phyloP scores from a whole-genome alignment of 1,140 invertebrate species.

The Stegodyphus mimosarum region DNA sequence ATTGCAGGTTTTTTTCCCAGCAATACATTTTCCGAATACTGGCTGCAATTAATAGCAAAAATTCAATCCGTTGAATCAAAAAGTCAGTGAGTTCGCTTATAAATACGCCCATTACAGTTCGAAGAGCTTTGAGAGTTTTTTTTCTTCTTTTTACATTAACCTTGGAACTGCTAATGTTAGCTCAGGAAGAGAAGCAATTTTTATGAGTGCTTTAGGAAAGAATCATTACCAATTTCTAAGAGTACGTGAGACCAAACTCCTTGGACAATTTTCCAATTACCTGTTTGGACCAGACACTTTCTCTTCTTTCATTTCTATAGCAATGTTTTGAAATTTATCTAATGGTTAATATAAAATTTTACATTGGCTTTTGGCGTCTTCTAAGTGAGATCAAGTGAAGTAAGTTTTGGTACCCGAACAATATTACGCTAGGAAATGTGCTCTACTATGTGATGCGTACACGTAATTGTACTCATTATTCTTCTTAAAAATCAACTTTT shows the following conservation, averaged over 20 bases:
- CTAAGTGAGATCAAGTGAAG: background rate
- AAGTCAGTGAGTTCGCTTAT: slow-evolving; percentile 21
- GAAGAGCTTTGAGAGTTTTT: background rate
- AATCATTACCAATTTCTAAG: slow-evolving; percentile 7
- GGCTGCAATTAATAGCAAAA: slow-evolving; percentile 20
- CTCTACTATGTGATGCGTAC: no score
- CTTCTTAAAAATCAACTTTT: no score
- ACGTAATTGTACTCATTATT: no score
- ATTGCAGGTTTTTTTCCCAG: slow-evolving; percentile 10
- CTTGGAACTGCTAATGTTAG: slow-evolving; percentile 16
- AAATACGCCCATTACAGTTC: slow-evolving; percentile 20
- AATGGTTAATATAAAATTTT: background rate
- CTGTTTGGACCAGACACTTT: background rate
- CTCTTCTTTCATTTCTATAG: background rate
- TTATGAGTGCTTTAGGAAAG: slow-evolving; percentile 13
- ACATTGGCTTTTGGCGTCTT: background rate
- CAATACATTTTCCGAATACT: slow-evolving; percentile 22
- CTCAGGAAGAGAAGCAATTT: slow-evolving; percentile 4
- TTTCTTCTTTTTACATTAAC: slow-evolving; percentile 15
- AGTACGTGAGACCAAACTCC: background rate
- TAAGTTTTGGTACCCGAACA: no score
- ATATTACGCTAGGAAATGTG: no score
- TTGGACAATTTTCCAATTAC: slow-evolving; percentile 10
- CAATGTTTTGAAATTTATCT: slow-evolving; percentile 13
- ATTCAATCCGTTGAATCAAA: slow-evolving; percentile 22